These are phyloP conservation scores for Apocrypta bakeri DNA, from an alignment of 1,140 invertebrate genomes.

Conservation along the genomic window DNA sequence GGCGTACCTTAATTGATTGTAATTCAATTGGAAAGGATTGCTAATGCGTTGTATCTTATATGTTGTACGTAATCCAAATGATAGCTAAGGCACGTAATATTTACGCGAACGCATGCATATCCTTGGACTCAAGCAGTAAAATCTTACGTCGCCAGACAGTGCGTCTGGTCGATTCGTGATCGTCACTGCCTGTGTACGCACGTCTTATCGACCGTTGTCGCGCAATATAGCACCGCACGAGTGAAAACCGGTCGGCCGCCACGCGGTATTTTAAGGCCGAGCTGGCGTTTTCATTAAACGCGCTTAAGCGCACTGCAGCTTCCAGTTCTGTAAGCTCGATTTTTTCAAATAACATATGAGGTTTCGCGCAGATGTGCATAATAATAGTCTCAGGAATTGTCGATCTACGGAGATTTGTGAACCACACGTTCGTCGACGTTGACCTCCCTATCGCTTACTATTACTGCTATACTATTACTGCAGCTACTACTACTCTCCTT, in stretches of 20 bases:
- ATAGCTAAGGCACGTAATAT: no score
- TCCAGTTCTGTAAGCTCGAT: background rate
- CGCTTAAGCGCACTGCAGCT: slow-evolving; percentile 57
- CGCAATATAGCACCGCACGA: slow-evolving; percentile 44
- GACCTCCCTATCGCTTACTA: slow-evolving; percentile 17
- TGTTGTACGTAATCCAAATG: no score
- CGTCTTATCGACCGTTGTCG: slow-evolving; percentile 47
- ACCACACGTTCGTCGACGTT: background rate
- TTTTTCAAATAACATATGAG: slow-evolving; percentile 33
- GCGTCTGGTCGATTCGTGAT: slow-evolving; percentile 8
- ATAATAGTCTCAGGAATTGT: background rate
- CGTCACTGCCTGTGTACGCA: slow-evolving; percentile 15
- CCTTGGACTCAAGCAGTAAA: background rate
- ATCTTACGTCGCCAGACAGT: background rate
- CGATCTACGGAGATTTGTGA: no score
- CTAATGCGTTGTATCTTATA: no score
- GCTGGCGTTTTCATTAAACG: slow-evolving; percentile 63
- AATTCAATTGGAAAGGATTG: no score
- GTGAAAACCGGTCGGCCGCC: slow-evolving; percentile 51
- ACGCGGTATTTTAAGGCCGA: slow-evolving; percentile 50
- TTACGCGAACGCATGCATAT: no score
- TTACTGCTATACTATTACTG: no score
- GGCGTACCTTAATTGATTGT: no score
- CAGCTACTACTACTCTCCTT: background rate
- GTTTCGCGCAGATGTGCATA: background rate